Conservation (phyloP, 2,888 invertebrate species). For the Zaprionus obscuricornis region DNA sequence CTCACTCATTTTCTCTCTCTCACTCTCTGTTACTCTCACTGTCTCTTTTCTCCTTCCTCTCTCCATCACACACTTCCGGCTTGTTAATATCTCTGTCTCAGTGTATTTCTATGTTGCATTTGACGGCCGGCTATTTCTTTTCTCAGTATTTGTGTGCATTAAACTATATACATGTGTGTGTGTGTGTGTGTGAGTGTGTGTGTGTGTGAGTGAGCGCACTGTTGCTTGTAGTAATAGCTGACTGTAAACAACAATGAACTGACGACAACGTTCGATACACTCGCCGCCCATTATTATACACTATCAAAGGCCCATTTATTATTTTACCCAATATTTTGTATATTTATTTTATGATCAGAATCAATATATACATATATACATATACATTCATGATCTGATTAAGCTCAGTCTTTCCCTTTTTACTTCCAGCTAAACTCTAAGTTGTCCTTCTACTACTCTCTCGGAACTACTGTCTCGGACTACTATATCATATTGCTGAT, state of each 20-base stretch:
- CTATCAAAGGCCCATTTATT: too few species aligned
- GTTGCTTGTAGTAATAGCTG: constrained; percentile 41
- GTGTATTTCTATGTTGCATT: constrained; percentile 55
- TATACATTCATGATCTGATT: too few species aligned
- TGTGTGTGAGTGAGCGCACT: constrained; percentile 8
- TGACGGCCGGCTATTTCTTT: constrained; percentile 34
- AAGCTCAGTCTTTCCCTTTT: too few species aligned
- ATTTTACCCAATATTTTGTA: too few species aligned
- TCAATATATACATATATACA: too few species aligned
- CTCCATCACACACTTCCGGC: constrained; percentile 56
- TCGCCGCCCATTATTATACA: constrained; percentile 31
- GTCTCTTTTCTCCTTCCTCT: constrained; percentile 24
- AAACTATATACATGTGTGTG: constrained; percentile 8
- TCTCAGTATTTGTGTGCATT: constrained; percentile 6
- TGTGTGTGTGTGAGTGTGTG: constrained; percentile 16
- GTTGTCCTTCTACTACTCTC: too few species aligned
- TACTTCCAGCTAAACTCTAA: too few species aligned
- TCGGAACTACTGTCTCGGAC: too few species aligned
- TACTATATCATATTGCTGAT: too few species aligned
- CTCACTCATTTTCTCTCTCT: neutral
- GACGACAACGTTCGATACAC: constrained; percentile 49
- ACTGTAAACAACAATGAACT: constrained; percentile 71
- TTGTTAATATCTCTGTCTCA: constrained; percentile 57
- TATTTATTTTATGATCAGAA: too few species aligned
- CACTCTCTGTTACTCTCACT: constrained; percentile 10